Conservation (phyloP, 2,113 vertebrate genomes). For the Tachuris rubrigastra region DNA sequence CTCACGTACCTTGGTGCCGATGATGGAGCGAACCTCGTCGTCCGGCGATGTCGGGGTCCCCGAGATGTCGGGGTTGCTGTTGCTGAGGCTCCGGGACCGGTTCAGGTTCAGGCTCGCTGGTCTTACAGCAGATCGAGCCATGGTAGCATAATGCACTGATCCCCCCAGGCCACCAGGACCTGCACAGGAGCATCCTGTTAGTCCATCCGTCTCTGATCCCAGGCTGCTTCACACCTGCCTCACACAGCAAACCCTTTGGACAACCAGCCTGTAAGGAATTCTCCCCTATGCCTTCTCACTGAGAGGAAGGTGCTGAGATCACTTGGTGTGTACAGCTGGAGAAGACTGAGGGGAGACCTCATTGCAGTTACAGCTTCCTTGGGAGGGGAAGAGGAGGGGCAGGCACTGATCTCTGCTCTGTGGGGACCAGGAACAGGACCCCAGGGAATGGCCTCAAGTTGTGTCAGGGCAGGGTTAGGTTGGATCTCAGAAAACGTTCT, state of each 20-base stretch:
- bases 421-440: not conserved
- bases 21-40: conserved; percentile 95
- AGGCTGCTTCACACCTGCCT: not conserved
- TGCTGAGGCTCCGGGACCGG: conserved; percentile 97
- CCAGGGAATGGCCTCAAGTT: not conserved
- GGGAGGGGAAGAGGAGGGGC: not conserved
- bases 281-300: not conserved
- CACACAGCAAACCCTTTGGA: not conserved
- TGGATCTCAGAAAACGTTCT: not conserved
- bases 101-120: conserved; percentile 95
- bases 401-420: not conserved
- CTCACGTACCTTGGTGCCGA: conserved; percentile 90
- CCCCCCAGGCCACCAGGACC: conserved; percentile 93
- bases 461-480: not conserved
- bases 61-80: conserved; percentile 98
- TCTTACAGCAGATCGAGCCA: conserved; percentile 93
- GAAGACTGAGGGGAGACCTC: not conserved
- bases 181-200: conserved; percentile 23
- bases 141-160: conserved; percentile 96
- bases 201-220: not conserved
- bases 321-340: not conserved
- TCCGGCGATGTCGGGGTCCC: conserved; percentile 96
- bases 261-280: not conserved
- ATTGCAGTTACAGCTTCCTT: not conserved
- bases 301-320: not conserved